These are phyloP conservation scores for Dorcus hopei DNA, from an alignment of 2,888 invertebrate genomes.

Conservation along the genomic window DNA sequence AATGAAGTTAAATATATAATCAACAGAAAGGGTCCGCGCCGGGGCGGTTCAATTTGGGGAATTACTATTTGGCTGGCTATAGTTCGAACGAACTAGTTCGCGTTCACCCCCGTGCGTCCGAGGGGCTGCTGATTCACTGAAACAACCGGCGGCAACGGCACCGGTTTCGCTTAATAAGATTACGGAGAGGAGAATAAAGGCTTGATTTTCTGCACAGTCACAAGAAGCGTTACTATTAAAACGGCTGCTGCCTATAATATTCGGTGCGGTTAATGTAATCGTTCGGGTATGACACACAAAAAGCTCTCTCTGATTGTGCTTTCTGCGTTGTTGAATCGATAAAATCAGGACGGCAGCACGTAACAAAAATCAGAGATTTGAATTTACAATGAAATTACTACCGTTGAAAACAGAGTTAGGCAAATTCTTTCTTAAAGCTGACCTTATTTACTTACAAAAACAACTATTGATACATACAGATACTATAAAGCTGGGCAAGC, in stretches of 20 bases:
- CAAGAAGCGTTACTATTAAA: constrained; percentile 8
- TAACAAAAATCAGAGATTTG: too few species aligned
- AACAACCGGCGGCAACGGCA: constrained; percentile 18
- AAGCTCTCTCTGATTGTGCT: too few species aligned
- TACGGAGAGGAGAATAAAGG: constrained; percentile 30
- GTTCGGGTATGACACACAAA: too few species aligned
- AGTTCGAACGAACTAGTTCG: neutral
- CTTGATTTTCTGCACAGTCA: constrained; percentile 33
- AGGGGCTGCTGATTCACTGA: constrained; percentile 24
- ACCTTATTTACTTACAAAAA: too few species aligned
- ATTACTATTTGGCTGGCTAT: constrained; percentile 6
- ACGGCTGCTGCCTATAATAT: neutral
- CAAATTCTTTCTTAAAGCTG: too few species aligned
- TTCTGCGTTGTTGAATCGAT: too few species aligned
- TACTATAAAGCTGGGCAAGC: too few species aligned
- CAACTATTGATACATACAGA: too few species aligned
- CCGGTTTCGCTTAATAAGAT: constrained; percentile 30
- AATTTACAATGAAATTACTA: too few species aligned
- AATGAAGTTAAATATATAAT: constrained; percentile 13
- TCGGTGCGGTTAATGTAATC: too few species aligned
- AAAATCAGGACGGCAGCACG: too few species aligned
- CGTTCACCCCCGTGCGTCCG: neutral
- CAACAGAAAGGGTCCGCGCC: constrained; percentile 6
- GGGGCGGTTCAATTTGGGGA: constrained; percentile 8
- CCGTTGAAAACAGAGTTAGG: too few species aligned